Evolutionary conservation across 2,797 vertebrate species (phyloP).

Genomic region (Galagoides demidoff): DNA sequence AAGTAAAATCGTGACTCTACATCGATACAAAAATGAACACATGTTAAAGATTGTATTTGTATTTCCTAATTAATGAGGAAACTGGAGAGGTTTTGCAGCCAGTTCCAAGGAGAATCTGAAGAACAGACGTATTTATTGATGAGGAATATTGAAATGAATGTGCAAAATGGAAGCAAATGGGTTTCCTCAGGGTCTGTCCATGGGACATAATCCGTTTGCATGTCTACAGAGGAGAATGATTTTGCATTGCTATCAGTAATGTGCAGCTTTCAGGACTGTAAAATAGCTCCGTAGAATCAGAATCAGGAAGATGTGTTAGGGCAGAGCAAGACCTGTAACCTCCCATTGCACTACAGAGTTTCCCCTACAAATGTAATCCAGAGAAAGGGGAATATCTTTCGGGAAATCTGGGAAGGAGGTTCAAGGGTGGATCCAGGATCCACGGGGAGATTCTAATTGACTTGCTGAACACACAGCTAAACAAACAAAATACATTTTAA

Average conservation of each 20-base stretch:
- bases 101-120: not conserved
- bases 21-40: not conserved
- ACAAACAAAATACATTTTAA: not conserved
- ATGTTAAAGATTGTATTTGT: not conserved
- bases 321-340: not conserved
- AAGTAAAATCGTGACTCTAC: not conserved
- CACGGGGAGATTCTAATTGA: not conserved
- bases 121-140: not conserved
- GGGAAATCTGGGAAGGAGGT: not conserved
- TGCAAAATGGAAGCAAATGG: not conserved
- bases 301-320: not conserved
- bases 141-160: not conserved
- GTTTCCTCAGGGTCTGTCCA: no score
- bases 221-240: not conserved
- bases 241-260: not conserved
- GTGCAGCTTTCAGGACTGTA: not conserved
- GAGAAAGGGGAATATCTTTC: not conserved
- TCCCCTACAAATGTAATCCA: not conserved
- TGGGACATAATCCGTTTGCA: not conserved
- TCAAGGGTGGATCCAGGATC: rapidly evolving
- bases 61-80: not conserved
- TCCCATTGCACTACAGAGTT: not conserved
- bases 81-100: not conserved
- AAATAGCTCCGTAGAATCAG: not conserved
- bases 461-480: not conserved